Evolutionary conservation across 2,888 invertebrate genomes (phyloP).

Genomic region (Lobophora halterata): DNA sequence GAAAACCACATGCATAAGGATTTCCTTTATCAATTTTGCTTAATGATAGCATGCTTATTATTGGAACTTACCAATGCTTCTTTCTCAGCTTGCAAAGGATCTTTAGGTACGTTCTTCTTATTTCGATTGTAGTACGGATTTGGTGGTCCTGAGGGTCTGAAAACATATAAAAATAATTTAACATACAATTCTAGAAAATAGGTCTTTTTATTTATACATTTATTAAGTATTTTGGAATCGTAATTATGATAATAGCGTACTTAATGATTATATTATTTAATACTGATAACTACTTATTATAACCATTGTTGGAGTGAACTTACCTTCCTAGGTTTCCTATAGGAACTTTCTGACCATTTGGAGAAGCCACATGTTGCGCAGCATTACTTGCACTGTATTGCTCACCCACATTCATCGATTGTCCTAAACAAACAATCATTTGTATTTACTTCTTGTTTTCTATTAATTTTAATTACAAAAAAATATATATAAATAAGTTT

Average conservation of each 20-base stretch:
- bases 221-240: too few relatives aligned
- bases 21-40: too few relatives aligned
- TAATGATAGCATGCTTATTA: too few relatives aligned
- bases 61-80: slow-evolving; percentile 80
- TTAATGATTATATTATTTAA: too few relatives aligned
- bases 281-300: too few relatives aligned
- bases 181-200: neutral
- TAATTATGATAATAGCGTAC: too few relatives aligned
- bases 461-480: too few relatives aligned
- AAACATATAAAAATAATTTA: slow-evolving; percentile 26
- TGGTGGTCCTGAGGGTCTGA: slow-evolving; percentile 67
- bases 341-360: slow-evolving; percentile 40
- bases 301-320: too few relatives aligned
- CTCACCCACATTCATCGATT: slow-evolving; percentile 58
- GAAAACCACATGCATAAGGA: too few relatives aligned
- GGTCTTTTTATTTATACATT: too few relatives aligned
- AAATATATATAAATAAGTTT: too few relatives aligned
- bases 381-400: slow-evolving; percentile 37
- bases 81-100: slow-evolving; percentile 78
- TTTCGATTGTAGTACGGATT: slow-evolving; percentile 64
- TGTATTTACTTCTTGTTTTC: too few relatives aligned
- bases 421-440: slow-evolving; percentile 46
- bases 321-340: slow-evolving; percentile 45
- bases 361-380: slow-evolving; percentile 37
- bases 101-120: slow-evolving; percentile 60